A percentile compares a stretch with the other conserved stretches of the same genome.
phyloP scores from a whole-genome alignment of 92 coral and sea anemone species.

The Paramuricea clavata region DNA sequence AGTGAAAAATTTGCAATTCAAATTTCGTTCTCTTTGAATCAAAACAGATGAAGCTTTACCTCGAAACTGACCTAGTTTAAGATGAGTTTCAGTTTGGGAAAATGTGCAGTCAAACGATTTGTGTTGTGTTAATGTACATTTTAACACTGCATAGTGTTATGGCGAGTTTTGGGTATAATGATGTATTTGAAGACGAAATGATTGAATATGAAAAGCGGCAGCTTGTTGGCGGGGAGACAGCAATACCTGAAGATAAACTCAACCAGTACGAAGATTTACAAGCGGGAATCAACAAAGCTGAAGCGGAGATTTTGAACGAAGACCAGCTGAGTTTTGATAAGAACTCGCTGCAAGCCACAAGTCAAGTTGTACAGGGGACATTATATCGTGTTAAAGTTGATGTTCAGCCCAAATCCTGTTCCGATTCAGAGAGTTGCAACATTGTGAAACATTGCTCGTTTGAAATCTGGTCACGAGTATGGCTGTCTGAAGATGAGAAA shows the following conservation, averaged over 20 bases:
- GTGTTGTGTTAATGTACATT: background rate
- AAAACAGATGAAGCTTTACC: too few species aligned
- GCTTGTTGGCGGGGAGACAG: background rate
- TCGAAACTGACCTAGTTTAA: too few species aligned
- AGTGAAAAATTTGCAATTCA: too few species aligned
- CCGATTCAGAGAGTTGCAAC: background rate
- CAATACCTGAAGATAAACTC: background rate
- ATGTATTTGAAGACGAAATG: background rate
- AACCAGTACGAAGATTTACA: background rate
- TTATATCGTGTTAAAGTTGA: conserved; percentile 27
- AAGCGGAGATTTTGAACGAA: background rate
- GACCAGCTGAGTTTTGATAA: conserved; percentile 22
- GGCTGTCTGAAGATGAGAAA: background rate
- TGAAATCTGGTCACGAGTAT: background rate
- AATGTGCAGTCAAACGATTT: background rate
- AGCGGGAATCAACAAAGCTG: background rate
- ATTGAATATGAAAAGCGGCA: background rate
- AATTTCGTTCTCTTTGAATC: too few species aligned
- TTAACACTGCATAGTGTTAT: background rate
- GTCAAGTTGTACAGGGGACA: conserved; percentile 51
- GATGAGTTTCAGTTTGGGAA: background rate
- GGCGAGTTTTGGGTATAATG: background rate
- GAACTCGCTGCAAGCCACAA: conserved; percentile 37
- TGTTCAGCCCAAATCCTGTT: background rate
- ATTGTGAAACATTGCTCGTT: background rate